Evolutionary conservation across 2,113 vertebrate genomes (phyloP).

Genomic region (Syngnathoides biaculeatus): DNA sequence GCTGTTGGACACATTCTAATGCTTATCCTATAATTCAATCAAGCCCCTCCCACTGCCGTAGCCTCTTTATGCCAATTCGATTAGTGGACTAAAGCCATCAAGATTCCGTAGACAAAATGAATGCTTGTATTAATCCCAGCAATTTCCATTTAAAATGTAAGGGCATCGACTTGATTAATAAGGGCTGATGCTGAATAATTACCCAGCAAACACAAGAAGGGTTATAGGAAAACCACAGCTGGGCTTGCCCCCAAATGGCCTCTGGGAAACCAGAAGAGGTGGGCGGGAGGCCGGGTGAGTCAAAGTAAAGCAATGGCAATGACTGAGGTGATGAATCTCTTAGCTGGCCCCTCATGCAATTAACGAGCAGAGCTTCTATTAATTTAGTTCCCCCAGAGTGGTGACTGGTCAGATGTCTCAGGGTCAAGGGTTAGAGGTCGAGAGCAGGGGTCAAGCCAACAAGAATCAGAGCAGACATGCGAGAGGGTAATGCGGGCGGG

Average conservation of each 20-base stretch:
- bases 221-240: constrained; percentile 96
- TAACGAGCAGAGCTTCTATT: constrained; percentile 97
- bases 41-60: constrained; percentile 83
- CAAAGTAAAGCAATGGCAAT: constrained; percentile 99
- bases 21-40: constrained; percentile 92
- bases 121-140: constrained; percentile 99
- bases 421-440: constrained; percentile 91
- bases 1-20: constrained; percentile 85
- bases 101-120: constrained; percentile 98
- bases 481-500: constrained; percentile 55
- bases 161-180: constrained; percentile 99
- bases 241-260: constrained; percentile 89
- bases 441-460: constrained; percentile 91
- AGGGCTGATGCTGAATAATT: constrained; percentile 99
- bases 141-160: constrained; percentile 99
- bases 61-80: constrained; percentile 99
- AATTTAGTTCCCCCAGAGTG: constrained; percentile 95
- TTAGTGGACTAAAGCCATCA: constrained; percentile 98
- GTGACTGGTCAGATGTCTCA: constrained; percentile 98
- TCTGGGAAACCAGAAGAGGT: constrained; percentile 80
- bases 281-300: constrained; percentile 66
- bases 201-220: constrained; percentile 81
- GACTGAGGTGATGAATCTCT: constrained; percentile 99
- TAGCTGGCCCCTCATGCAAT: constrained; percentile 97
- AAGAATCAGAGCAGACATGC: constrained; percentile 58